Evolutionary conservation across 2,113 vertebrate species (phyloP).

Genomic region (Ursus arctos): DNA sequence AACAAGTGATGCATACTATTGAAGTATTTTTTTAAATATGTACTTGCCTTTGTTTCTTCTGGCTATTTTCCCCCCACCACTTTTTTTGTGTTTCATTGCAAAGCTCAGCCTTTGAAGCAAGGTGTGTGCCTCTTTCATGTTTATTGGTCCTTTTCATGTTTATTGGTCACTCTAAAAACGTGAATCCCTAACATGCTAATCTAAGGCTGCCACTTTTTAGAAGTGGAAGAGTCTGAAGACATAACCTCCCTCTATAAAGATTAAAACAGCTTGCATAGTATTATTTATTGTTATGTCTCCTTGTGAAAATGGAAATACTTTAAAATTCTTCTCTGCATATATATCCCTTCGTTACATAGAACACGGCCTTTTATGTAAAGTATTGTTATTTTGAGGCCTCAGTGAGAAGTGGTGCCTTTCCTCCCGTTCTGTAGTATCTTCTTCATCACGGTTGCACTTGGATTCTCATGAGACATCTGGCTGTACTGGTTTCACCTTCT

Average conservation of each 20-base stretch:
- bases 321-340: not conserved
- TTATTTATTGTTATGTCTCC: not conserved
- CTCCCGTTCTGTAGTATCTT: not conserved
- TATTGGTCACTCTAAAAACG: not conserved
- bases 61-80: not conserved
- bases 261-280: not conserved
- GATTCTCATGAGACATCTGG: not conserved
- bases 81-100: constrained; percentile 32
- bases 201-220: not conserved
- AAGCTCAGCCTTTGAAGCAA: constrained; percentile 9
- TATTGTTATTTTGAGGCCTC: not conserved
- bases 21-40: not conserved
- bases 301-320: constrained; percentile 33
- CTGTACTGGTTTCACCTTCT: not conserved
- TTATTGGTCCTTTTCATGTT: not conserved
- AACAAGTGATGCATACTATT: not conserved
- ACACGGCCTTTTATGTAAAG: constrained; percentile 3
- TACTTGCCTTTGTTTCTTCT: not conserved
- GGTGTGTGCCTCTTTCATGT: not conserved
- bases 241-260: constrained; percentile 6
- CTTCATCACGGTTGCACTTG: not conserved
- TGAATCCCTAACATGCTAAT: constrained; percentile 21
- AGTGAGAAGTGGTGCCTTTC: constrained; percentile 1
- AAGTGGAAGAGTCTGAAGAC: not conserved
- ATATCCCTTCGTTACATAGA: not conserved